Percentiles rank a stretch among this genome's conserved stretches.
phyloP scores from a whole-genome alignment of 1,140 invertebrate species.

The Drosophila santomea region DNA sequence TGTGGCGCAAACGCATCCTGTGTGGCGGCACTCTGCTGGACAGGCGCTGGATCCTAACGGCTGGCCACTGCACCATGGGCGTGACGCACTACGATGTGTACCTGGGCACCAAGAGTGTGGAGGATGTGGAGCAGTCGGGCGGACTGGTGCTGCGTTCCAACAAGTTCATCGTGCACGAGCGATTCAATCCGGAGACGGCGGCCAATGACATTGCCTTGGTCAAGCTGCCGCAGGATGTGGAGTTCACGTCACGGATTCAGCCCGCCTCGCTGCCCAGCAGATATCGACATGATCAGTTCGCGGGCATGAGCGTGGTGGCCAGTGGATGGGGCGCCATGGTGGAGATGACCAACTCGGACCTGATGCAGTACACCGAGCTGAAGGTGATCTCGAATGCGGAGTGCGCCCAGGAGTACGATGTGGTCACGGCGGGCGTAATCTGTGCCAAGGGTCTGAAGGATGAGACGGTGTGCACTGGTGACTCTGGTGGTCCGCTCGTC shows the following conservation, averaged over 20 bases:
- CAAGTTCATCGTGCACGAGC: constrained; percentile 79
- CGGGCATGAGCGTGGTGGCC: constrained; percentile 73
- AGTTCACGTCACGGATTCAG: constrained; percentile 67
- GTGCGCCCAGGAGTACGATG: constrained; percentile 77
- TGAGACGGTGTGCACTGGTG: constrained; percentile 80
- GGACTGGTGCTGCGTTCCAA: constrained; percentile 71
- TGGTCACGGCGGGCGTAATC: constrained; percentile 69
- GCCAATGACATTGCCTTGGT: constrained; percentile 82
- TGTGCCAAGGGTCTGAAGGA: constrained; percentile 79
- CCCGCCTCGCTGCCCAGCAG: constrained; percentile 60
- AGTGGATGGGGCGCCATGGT: constrained; percentile 79
- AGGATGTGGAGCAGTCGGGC: constrained; percentile 66
- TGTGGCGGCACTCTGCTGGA: constrained; percentile 92
- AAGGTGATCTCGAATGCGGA: constrained; percentile 77
- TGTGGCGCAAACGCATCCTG: constrained; percentile 85
- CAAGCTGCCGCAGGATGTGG: constrained; percentile 69
- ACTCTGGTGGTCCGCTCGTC: constrained; percentile 77
- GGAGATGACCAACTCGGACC: constrained; percentile 70
- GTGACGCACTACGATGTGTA: constrained; percentile 81
- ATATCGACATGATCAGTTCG: constrained; percentile 59
- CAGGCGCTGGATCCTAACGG: constrained; percentile 89
- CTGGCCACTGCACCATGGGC: constrained; percentile 91
- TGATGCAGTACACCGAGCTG: constrained; percentile 82
- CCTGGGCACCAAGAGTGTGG: constrained; percentile 73
- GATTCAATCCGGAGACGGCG: constrained; percentile 69